A percentile compares a stretch with the other conserved stretches of the same genome.
phyloP scores from a whole-genome alignment of 2,888 invertebrate species.

The Drosophila nigricruria region DNA sequence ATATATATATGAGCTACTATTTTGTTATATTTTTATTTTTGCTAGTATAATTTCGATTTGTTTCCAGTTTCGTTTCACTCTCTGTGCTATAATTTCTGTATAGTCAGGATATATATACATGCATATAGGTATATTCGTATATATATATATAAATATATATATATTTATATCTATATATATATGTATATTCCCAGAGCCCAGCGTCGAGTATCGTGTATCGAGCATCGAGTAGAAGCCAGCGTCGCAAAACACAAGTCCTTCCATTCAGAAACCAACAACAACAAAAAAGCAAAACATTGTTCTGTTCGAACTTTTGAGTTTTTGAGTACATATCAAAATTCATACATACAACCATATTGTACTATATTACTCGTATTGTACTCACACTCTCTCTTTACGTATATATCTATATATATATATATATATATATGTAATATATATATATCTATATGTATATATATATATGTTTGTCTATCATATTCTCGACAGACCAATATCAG shows the following conservation, averaged over 20 bases:
- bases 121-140: background rate
- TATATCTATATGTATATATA: background rate
- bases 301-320: conserved; percentile 52
- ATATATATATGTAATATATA: background rate
- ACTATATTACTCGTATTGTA: conserved; percentile 39
- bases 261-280: conserved; percentile 6
- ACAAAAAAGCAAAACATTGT: conserved; percentile 8
- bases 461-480: conserved; percentile 60
- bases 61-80: conserved; percentile 42
- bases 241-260: conserved; percentile 34
- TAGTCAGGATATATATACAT: conserved; percentile 25
- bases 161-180: background rate
- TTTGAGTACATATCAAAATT: conserved; percentile 19
- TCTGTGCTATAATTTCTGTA: conserved; percentile 48
- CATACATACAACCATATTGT: conserved; percentile 38
- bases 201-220: conserved; percentile 39
- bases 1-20: conserved; percentile 28
- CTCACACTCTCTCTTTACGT: background rate
- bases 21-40: conserved; percentile 13
- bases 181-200: conserved; percentile 44
- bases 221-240: conserved; percentile 38
- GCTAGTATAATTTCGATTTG: conserved; percentile 31
- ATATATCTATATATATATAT: background rate
- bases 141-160: conserved; percentile 2
- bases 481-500: conserved; percentile 82